These are phyloP conservation scores for Karalla daura DNA, from an alignment of 2,797 vertebrate species.

Conservation along the genomic window DNA sequence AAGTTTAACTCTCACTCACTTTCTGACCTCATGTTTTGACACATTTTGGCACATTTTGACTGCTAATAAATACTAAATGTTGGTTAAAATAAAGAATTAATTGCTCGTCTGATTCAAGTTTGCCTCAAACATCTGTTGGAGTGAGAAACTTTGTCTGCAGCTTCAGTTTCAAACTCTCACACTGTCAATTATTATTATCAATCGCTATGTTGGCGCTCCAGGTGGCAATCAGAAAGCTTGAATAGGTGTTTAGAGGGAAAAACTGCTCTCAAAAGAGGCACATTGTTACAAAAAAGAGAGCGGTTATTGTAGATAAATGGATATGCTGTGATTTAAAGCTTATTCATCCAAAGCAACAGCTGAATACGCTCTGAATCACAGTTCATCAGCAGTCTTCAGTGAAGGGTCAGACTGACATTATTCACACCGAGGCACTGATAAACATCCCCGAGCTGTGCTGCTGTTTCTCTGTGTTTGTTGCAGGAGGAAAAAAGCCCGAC, in stretches of 20 bases:
- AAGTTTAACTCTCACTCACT: too few species aligned
- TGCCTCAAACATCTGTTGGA: not conserved
- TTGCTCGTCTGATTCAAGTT: too few species aligned
- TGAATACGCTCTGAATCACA: constrained; percentile 23
- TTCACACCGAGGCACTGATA: not conserved
- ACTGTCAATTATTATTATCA: too few species aligned
- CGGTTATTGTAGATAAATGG: not conserved
- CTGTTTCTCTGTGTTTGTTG: not conserved
- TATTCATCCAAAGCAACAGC: constrained; percentile 6
- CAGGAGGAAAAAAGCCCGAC: not conserved
- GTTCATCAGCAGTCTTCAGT: constrained; percentile 10
- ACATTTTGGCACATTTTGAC: too few species aligned
- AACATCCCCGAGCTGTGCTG: not conserved
- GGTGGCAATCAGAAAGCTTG: constrained; percentile 18
- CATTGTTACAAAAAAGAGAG: too few species aligned
- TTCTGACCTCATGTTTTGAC: too few species aligned
- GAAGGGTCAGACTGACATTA: constrained; percentile 13
- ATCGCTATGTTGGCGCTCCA: constrained; percentile 16
- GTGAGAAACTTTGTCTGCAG: not conserved
- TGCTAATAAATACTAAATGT: too few species aligned
- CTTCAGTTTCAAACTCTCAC: not conserved
- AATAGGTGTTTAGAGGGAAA: not conserved
- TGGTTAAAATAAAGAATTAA: too few species aligned
- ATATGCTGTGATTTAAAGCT: not conserved
- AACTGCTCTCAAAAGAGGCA: constrained; percentile 13